Base-by-base conservation (phyloP, 2,888 invertebrate species). In the Drosophila dives region DNA sequence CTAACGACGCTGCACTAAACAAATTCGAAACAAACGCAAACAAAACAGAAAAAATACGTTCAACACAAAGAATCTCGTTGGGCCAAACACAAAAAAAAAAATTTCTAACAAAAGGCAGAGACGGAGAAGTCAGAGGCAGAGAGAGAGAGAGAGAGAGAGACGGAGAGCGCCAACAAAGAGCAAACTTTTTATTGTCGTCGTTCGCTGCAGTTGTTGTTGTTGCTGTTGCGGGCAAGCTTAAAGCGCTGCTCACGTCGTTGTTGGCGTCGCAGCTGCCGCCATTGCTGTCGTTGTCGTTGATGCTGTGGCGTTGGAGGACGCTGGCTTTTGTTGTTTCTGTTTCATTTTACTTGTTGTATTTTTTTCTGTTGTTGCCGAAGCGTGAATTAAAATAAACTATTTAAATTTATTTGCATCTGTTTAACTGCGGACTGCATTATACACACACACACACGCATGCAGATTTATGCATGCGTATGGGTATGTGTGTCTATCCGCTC, bases 351-450 rank as follows among this genome's bases (percentile, higher is more conserved):
- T 58, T 59, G 42, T 56, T 56, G 58, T 51, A 70, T 67, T 62
- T 69, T 71, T 68, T 77, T 64, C 81, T 89, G 81, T 69, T 89
- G 86, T 77, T 78, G 86, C 75, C 80, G 81, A 88, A 87, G 90
- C 86, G 91, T 90, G 83, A 89, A 89, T 90, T 90, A 88, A 90
- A 89, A 89, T 90, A 90, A 89, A 89, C 83, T 89, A 89, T 90
- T 90, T 89, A 89, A 90, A 90, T 90, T 88, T 90, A 89, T 89
- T 89, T 88, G 90, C 86, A 85, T 87, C 81, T 85, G 85, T 81
- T 86, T 86, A 86, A 89, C 87, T 83, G 89, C 87, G 85, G 85
- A 88, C 85, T 85, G 85, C 90, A 85, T 90, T 88, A 82, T 72
- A 79, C 76, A 70, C 66, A 67, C 60, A 72, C 64, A 71, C 65